Evolutionary conservation across 2,888 invertebrate genomes (phyloP), one percentile per base, ranked within the genome.

Genomic region (Nomada fabriciana): DNA sequence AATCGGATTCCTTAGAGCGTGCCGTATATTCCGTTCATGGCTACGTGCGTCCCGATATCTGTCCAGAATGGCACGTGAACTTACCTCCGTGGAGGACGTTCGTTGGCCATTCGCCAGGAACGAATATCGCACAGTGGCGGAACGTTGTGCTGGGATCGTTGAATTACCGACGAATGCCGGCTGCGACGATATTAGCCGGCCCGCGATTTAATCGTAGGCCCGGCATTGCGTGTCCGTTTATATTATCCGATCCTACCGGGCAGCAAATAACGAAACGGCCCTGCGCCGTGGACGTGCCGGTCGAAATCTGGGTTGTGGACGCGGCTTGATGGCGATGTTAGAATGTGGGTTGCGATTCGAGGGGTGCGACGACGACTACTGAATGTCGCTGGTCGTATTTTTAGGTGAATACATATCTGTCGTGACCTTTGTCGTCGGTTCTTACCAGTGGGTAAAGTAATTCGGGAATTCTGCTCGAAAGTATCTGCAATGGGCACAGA

Each of bases 71-170:
- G 74, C 73, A 80, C 77, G 81, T 69, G 84, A 84, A 81, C 68
- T 84, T 72, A 63, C 84, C 76, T 76, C 71, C 47, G 63, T 25
- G 76, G 70, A 50, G 76, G 81, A 75, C 60, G 61, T 64, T 75
- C 53, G 59, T 65, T 87, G 88, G 87, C 74, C 63, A 82, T 47
- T 68, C 64, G 88, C 87, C 88, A 87, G 47, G 60, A 75, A 74
- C 76, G 77, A 81, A 76, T 82, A 82, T 85, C 82, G 74, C 71
- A 71, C 73, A 68, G 64, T 76, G 57, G 29, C 73, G 80, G 75
- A 76, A 82, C 81, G 63, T 68, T 65, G 71, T 23, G 71, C 72
- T 72, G 64, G 84, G 81, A 88, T 87, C 78, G 82, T 67, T 82
- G 81, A 88, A 84, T 88, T 84, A 87, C 69, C 71, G 77, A 18